phyloP scores from a whole-genome alignment of 2,113 vertebrate genomes.

The Rattus rattus region DNA sequence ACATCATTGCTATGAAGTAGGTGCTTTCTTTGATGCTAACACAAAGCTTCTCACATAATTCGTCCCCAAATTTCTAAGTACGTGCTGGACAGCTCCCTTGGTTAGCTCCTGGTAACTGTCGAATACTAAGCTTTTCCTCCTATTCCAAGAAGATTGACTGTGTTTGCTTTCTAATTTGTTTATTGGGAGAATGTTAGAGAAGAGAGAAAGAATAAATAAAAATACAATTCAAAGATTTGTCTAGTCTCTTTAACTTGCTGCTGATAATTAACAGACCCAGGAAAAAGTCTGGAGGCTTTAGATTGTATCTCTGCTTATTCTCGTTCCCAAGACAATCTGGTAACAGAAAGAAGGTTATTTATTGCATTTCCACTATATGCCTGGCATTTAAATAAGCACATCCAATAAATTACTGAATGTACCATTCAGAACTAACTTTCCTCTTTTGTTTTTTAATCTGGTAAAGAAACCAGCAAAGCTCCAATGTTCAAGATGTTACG shows the following conservation, averaged over 20 bases:
- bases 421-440: not conserved
- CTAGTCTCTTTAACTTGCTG: not conserved
- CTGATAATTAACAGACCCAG: not conserved
- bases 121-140: not conserved
- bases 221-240: not conserved
- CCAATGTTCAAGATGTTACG: not conserved
- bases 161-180: not conserved
- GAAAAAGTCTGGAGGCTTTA: not conserved
- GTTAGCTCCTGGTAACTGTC: not conserved
- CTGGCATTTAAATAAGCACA: not conserved
- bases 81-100: constrained; percentile 61
- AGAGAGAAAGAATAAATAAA: not conserved
- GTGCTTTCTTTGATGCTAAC: not conserved
- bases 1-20: not conserved
- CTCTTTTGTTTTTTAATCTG: not conserved
- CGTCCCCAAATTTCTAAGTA: not conserved
- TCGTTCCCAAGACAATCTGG: not conserved
- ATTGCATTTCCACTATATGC: not conserved
- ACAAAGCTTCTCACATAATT: not conserved
- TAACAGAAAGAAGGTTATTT: not conserved
- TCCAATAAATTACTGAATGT: not conserved
- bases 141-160: not conserved
- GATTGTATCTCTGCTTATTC: not conserved
- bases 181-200: not conserved
- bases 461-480: not conserved